These are phyloP conservation scores for Aramus guarauna DNA, from an alignment of 2,113 vertebrate genomes.

Conservation along the genomic window DNA sequence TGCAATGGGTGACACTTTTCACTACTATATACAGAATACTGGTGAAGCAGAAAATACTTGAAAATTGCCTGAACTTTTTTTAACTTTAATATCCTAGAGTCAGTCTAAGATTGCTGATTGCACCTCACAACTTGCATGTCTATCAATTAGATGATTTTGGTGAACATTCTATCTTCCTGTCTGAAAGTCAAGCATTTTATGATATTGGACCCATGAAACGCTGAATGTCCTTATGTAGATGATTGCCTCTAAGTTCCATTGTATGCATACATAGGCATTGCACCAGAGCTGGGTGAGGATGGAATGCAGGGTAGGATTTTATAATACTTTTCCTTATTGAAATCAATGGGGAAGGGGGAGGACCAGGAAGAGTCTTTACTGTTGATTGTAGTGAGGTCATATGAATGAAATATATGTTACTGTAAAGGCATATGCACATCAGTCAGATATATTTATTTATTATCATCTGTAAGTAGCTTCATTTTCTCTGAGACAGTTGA, in stretches of 20 bases:
- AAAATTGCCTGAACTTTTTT: not conserved
- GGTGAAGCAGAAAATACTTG: slow-evolving; percentile 40
- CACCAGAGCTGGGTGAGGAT: not conserved
- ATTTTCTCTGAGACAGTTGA: not conserved
- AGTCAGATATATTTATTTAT: not conserved
- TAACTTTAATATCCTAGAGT: not conserved
- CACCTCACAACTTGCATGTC: not conserved
- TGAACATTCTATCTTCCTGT: not conserved
- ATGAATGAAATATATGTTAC: not conserved
- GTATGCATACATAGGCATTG: not conserved
- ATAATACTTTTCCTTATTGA: not conserved
- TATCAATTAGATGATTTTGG: not conserved
- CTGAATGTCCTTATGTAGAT: not conserved
- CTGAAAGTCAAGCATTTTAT: not conserved
- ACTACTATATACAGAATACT: not conserved
- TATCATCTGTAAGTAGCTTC: not conserved
- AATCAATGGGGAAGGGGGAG: not conserved
- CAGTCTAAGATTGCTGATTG: not conserved
- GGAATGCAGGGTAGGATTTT: not conserved
- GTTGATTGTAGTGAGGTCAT: not conserved
- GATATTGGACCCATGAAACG: not conserved
- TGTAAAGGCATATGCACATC: not conserved
- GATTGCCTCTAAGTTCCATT: not conserved
- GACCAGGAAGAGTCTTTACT: not conserved
- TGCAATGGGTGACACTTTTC: slow-evolving; percentile 53